Conservation (phyloP, 2,113 vertebrate species). For the Macquaria ambigua region DNA sequence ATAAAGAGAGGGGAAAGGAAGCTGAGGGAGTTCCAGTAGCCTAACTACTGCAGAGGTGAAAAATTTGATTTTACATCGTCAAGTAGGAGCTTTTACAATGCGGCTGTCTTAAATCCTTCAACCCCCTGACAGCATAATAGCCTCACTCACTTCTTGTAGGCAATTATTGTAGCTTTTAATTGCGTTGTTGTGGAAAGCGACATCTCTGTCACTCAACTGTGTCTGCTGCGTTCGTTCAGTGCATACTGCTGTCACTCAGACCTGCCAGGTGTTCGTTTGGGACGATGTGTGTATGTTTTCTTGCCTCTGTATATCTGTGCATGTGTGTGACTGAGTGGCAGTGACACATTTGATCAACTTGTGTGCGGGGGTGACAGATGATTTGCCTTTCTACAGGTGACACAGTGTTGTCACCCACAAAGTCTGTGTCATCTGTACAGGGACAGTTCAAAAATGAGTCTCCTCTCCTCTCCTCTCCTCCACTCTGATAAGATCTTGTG, state of each 20-base stretch:
- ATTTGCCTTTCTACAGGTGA: slow-evolving; percentile 65
- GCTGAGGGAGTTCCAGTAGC: slow-evolving; percentile 8
- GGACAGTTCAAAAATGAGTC: slow-evolving; percentile 22
- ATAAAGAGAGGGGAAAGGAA: slow-evolving; percentile 17
- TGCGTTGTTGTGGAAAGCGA: slow-evolving; percentile 64
- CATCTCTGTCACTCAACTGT: slow-evolving; percentile 62
- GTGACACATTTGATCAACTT: slow-evolving; percentile 72
- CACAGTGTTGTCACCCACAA: slow-evolving; percentile 43
- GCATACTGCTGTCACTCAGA: slow-evolving; percentile 57
- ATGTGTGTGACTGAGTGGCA: slow-evolving; percentile 28
- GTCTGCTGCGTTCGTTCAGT: slow-evolving; percentile 27
- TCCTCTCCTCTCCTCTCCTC: neutral
- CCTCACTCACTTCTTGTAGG: slow-evolving; percentile 53
- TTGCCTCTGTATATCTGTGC: neutral
- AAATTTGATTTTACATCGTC: slow-evolving; percentile 45
- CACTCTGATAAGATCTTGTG: slow-evolving; percentile 46
- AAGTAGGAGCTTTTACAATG: slow-evolving; percentile 56
- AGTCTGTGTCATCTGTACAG: slow-evolving; percentile 31
- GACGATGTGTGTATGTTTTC: neutral
- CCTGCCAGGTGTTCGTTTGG: slow-evolving; percentile 53
- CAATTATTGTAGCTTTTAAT: slow-evolving; percentile 76
- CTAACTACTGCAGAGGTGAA: slow-evolving; percentile 29
- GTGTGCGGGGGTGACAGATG: slow-evolving; percentile 30
- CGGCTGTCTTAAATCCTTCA: slow-evolving; percentile 66
- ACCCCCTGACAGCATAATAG: slow-evolving; percentile 66